Base-by-base conservation (phyloP, 2,888 invertebrate species). In the Nymphalis urticae region DNA sequence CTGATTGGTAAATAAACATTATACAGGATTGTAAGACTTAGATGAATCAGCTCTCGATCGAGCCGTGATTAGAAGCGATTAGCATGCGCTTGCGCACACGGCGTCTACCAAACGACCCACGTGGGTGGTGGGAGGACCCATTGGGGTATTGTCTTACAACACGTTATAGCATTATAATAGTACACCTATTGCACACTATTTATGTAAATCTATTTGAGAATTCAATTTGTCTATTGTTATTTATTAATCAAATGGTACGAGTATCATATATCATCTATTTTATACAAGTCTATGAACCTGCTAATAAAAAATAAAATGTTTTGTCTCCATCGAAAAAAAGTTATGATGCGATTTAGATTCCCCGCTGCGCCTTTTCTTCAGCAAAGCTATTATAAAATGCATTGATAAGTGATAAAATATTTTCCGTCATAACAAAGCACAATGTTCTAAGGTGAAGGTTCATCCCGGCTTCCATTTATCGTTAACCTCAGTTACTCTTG, bases 11-110 rank as follows among this genome's bases (percentile, higher is more conserved):
- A 90, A 90, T 89, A 90, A 91, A 91, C 87, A 88, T 84, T 80
- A 82, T 84, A 86, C 83, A 85, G 85, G 83, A 88, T 86, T 77
- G 80, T 83, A 83, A 84, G 82, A 80, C 80, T 71, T 78, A 84
- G 87, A 86, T 91, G 91, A 90, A 90, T 92, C 90, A 91, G 90
- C 84, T 85, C 85, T 84, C 87, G 90, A 91, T 91, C 88, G 87
- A 78, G 84, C 80, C 82, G 83, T 90, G 90, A 90, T 92, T 91
- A 91, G 87, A 85, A 77, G 80, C 90, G 90, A 91, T 92, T 91
- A 92, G 88, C 88, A 89, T 90, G 87, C 85, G 87, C 84, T 79
- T 75, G 81, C 80, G 82, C 85, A 75, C 71, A 74, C 79, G 77
- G 80, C 79, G 79, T 81, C 82, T 80, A 83, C 80, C 80, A 77